phyloP scores from a whole-genome alignment of 2,797 vertebrate genomes.

The Periophthalmus magnuspinnatus region DNA sequence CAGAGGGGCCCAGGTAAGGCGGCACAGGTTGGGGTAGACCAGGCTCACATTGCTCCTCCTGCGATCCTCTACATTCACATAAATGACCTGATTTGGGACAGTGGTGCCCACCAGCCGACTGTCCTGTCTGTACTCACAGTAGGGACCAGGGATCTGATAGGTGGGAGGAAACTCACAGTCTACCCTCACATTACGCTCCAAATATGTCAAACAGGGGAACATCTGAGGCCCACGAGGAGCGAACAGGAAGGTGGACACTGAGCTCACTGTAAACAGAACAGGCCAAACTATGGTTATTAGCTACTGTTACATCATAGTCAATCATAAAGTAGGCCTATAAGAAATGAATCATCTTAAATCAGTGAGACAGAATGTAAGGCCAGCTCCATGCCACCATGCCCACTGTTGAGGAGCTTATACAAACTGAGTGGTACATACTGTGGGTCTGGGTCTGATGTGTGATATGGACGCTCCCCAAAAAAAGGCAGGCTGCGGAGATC shows the following conservation, averaged over 20 bases:
- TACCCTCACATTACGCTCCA: slow-evolving; percentile 78
- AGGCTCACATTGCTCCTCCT: slow-evolving; percentile 78
- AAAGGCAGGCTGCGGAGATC: slow-evolving; percentile 53
- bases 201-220: slow-evolving; percentile 79
- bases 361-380: background rate
- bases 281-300: slow-evolving; percentile 14
- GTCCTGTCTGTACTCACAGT: slow-evolving; percentile 82
- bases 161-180: slow-evolving; percentile 79
- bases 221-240: slow-evolving; percentile 80
- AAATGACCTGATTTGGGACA: slow-evolving; percentile 70
- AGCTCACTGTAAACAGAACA: slow-evolving; percentile 48
- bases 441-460: slow-evolving; percentile 60
- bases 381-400: background rate
- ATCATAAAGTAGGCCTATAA: background rate
- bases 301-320: too few species aligned
- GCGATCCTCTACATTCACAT: slow-evolving; percentile 73
- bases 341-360: background rate
- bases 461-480: slow-evolving; percentile 56
- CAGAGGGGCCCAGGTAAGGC: slow-evolving; percentile 80
- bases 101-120: slow-evolving; percentile 80
- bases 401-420: background rate
- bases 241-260: slow-evolving; percentile 65
- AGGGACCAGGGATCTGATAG: slow-evolving; percentile 74
- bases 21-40: slow-evolving; percentile 72
- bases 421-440: slow-evolving; percentile 47